Base-by-base conservation (phyloP, 2,888 invertebrate species). In the Drosophila kuntzei region DNA sequence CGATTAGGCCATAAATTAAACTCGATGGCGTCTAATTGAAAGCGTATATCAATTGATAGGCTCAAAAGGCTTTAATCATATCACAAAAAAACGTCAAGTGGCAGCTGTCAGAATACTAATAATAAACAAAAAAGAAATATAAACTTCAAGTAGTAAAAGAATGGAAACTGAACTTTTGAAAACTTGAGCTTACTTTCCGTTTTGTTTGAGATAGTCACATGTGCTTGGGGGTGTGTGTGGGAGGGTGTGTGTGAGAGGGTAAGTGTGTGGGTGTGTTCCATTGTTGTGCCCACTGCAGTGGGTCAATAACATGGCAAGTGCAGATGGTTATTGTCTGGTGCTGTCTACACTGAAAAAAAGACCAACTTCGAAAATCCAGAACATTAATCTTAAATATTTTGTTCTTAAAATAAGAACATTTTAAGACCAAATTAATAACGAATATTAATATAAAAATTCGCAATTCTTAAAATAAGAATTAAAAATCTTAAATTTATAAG, bases 291-390 rank as follows among this genome's bases (percentile, higher is more conserved):
- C 27, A 50, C 74, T 71, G 65, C 65, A 76, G 59, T 86, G 85
- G 86, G 89, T 89, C 86, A 86, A 86, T 81, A 86, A 81, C 87
- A 84, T 81, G 73, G 71, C 87, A 76, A 84, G 87, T 79, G 79
- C 70, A 73, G 55, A 51, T 50, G 50, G 64, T 36, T 60, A 29
- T 57, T 64, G 73, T 68, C 73, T 71, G 63, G 41, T 53, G 0
- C n/a, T 59, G 68, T 39, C 54, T 62, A n/a, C n/a, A n/a, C n/a
- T n/a, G n/a, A n/a, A n/a, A n/a, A n/a, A n/a, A n/a, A n/a, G n/a
- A n/a, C n/a, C n/a, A n/a, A n/a, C n/a, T n/a, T n/a, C n/a, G n/a
- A n/a, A n/a, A n/a, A n/a, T n/a, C n/a, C n/a, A n/a, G n/a, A n/a
- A n/a, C n/a, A n/a, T n/a, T n/a, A n/a, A n/a, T n/a, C n/a, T n/a